A percentile compares a stretch with the other conserved stretches of the same genome.
Evolutionary conservation across 2,113 vertebrate species (phyloP).

Genomic region (Rhinopomastus cyanomelas): DNA sequence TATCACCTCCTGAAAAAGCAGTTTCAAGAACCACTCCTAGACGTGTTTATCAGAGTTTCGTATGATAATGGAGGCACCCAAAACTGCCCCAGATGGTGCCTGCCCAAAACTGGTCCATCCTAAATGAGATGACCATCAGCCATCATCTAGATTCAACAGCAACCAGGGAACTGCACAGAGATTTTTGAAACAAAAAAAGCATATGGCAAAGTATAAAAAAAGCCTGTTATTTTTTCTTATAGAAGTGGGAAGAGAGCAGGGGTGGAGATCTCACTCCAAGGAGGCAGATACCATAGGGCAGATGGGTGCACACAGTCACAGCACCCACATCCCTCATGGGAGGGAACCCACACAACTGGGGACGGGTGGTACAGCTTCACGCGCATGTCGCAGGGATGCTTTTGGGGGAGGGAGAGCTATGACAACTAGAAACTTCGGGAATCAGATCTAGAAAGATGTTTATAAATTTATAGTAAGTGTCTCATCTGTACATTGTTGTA

Average conservation of each 20-base stretch:
- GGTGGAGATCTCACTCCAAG: not conserved
- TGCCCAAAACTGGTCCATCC: not conserved
- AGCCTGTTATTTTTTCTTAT: not conserved
- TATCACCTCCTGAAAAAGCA: not conserved
- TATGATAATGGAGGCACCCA: rapidly evolving
- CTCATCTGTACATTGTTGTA: not conserved
- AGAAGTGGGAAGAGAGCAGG: not conserved
- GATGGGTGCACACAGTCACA: not conserved
- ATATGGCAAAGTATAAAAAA: not conserved
- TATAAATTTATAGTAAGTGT: not conserved
- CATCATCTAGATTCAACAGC: not conserved
- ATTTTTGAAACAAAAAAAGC: not conserved
- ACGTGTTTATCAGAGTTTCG: not conserved
- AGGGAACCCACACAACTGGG: not conserved
- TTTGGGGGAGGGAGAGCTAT: not conserved
- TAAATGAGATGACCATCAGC: not conserved
- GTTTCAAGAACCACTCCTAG: not conserved
- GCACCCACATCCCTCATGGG: not conserved
- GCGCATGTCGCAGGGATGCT: not conserved
- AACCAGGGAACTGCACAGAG: not conserved
- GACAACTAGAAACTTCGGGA: not conserved
- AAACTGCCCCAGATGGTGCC: not conserved
- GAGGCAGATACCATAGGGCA: not conserved
- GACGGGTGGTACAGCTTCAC: not conserved
- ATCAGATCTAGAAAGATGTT: not conserved